Base-by-base conservation (phyloP, 2,888 invertebrate genomes). In the Calephelis perditalis region DNA sequence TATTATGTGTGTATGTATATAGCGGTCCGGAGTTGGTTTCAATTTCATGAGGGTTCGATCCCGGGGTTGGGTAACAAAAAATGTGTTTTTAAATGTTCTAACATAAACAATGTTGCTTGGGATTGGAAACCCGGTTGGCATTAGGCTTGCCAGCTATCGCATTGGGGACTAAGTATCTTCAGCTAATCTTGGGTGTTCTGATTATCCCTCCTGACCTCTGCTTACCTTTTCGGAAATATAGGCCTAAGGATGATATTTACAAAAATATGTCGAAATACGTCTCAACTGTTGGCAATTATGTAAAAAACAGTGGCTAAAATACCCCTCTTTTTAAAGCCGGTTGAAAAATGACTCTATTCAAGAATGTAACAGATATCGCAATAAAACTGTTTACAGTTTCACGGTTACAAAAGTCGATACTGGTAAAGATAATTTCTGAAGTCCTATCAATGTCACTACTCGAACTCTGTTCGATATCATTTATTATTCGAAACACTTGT, bases 371-470 rank as follows among this genome's bases (percentile, higher is more conserved):
- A 9, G 9, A 12, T 5, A 9, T 15, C 4, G 49, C 26, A 8
- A 49, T 49, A 49, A 26, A 15, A 49, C 26, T 49, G 49, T 52
- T 52, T 52, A 52, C 49, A 52, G 10, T 52, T 35, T 52, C 6
- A 35, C 6, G 49, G 52, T 52, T 3, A 52, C 52, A 36, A 40
- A 36, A 11, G 7, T 35, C 52, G 52, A 52, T 35, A 52, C 7
- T 9, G 35, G 35, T 35, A 11, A n/a, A 35, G 52, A 52, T 52
- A 11, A 35, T 52, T 52, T 49, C 10, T 5, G 36, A 15, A 15
- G 52, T 11, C 26, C 35, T 52, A 52, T 10, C 35, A 36, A 35
- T 3, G 52, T 11, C 11, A 36, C 35, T 6, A 7, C 8, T 40
- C 40, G 6, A 40, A 8, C 40, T 40, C 7, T 40, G 5, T 7